Evolutionary conservation across 2,113 vertebrate genomes (phyloP), one percentile per base, ranked within the genome.

Genomic region (Neomonachus schauinslandi): DNA sequence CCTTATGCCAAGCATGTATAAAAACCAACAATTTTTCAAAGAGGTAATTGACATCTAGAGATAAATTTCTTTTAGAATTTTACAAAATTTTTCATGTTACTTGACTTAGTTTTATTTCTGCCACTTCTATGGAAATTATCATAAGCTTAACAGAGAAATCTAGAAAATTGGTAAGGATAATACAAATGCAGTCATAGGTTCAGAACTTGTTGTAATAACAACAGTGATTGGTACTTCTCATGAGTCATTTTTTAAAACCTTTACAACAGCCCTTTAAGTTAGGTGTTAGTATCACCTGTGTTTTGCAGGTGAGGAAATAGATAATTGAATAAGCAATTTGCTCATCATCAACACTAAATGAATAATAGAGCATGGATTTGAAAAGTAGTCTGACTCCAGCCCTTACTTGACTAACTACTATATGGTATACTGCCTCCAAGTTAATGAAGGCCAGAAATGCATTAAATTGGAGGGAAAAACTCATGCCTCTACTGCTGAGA

Each of bases 1-100:
- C 79, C 63, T 98, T 33, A 86, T 98, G 80, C 94, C 79, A 71
- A 97, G 97, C 82, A 71, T 9, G 0, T 0, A 18, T 13, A 0
- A 0, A 2, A 42, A 85, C 0, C 69, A 51, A 5, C 0, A 0
- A 0, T 90, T 94, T 91, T 95, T 98, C 67, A 14, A 9, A 28
- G 0, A 39, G 98, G 98, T 98, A 98, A 98, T 89, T 63, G 71
- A 55, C 49, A 42, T 69, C n/a, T 46, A 49, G 72, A 57, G 36
- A 76, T 15, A 53, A 36, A 22, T 49, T 86, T 91, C 18, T 96
- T 74, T 11, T 63, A 72, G 53, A 79, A 67, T 72, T 85, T 71
- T 84, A 71, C 16, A 57, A 28, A 46, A 7, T 88, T 84, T 89
- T 83, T 39, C 83, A 42, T 69, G 63, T 63, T 55, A 10, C 49